A percentile compares a stretch with the other conserved stretches of the same genome.
phyloP scores from a whole-genome alignment of 1,140 invertebrate species.

The Neodiprion fabricii region DNA sequence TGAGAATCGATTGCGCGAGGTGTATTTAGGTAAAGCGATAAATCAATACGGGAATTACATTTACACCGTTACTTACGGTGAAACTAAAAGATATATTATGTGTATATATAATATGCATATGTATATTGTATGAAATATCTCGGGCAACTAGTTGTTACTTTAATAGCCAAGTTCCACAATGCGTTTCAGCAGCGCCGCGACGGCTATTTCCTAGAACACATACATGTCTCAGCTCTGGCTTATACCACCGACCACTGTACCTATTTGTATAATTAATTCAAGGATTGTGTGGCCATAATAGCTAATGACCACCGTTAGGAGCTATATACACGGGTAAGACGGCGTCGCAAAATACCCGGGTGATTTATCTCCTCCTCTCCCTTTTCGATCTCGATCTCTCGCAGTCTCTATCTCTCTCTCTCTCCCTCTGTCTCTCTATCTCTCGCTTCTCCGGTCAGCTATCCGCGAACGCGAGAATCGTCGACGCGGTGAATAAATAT shows the following conservation, averaged over 20 bases:
- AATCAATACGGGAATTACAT: no score
- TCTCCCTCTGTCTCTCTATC: neutral
- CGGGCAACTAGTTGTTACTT: constrained; percentile 23
- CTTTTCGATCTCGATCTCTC: neutral
- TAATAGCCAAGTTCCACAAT: constrained; percentile 31
- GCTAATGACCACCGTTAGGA: constrained; percentile 44
- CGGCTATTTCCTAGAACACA: constrained; percentile 31
- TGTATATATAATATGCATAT: no score
- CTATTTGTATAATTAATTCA: constrained; percentile 43
- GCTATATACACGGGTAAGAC: neutral
- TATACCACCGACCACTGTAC: constrained; percentile 11
- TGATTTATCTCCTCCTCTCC: constrained; percentile 30
- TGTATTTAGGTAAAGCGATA: no score
- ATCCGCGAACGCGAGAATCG: neutral
- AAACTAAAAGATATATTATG: no score
- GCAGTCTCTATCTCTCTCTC: constrained; percentile 21
- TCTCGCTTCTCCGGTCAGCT: neutral
- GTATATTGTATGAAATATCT: neutral
- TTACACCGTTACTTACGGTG: no score
- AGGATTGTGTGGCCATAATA: constrained; percentile 35
- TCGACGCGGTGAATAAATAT: constrained; percentile 8
- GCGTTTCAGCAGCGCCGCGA: constrained; percentile 1
- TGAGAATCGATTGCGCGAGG: no score
- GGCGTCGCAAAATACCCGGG: constrained; percentile 22
- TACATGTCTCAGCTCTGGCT: neutral